These are phyloP conservation scores for Megamerina dolium DNA, from an alignment of 2,888 invertebrate species.

Conservation along the genomic window DNA sequence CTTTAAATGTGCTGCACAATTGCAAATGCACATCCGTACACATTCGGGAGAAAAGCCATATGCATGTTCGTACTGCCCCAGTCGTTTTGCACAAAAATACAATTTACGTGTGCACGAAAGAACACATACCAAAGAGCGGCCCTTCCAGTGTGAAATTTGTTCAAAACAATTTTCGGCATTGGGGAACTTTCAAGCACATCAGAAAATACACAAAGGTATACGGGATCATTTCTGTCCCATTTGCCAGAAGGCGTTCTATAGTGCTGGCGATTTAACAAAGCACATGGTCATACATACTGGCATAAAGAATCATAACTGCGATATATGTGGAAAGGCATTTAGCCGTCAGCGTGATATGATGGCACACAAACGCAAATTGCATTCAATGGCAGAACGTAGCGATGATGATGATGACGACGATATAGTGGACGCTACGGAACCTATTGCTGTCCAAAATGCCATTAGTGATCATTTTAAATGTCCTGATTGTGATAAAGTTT, in stretches of 20 bases:
- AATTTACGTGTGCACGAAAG: constrained; percentile 57
- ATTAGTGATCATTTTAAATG: constrained; percentile 40
- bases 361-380: constrained; percentile 46
- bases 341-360: constrained; percentile 56
- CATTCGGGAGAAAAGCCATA: constrained; percentile 59
- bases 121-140: constrained; percentile 56
- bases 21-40: constrained; percentile 58
- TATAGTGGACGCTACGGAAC: constrained; percentile 32
- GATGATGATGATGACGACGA: constrained; percentile 31
- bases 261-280: constrained; percentile 56
- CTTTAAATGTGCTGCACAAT: constrained; percentile 57
- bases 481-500: constrained; percentile 47
- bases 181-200: constrained; percentile 58
- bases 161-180: constrained; percentile 59
- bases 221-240: constrained; percentile 57
- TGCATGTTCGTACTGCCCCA: constrained; percentile 54
- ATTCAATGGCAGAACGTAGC: constrained; percentile 31
- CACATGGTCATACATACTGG: constrained; percentile 58
- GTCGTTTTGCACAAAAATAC: constrained; percentile 58
- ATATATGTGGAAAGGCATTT: constrained; percentile 55
- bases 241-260: constrained; percentile 57
- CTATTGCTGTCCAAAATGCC: constrained; percentile 27
- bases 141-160: constrained; percentile 60
- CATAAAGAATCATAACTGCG: constrained; percentile 56
- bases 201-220: constrained; percentile 59